Percentiles rank a stretch among this genome's conserved stretches.
These are phyloP conservation scores for Pterostichus niger DNA, from an alignment of 2,888 invertebrate genomes.

Conservation along the genomic window DNA sequence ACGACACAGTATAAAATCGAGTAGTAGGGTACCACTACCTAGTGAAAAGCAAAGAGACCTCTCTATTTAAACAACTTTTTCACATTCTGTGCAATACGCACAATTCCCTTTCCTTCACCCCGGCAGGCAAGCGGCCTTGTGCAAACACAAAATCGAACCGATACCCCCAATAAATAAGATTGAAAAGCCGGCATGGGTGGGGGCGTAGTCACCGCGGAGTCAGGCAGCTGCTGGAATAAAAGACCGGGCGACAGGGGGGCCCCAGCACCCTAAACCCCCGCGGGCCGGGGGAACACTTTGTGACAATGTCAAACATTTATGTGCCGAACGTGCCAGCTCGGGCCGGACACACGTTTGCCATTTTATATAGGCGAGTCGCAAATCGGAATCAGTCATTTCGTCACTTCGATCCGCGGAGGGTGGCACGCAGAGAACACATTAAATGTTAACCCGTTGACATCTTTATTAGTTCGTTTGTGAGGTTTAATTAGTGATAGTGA, in stretches of 20 bases:
- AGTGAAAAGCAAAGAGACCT: conserved; percentile 16
- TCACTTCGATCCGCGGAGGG: conserved; percentile 60
- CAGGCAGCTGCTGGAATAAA: conserved; percentile 77
- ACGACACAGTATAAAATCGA: conserved; percentile 42
- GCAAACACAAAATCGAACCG: conserved; percentile 67
- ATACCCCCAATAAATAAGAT: conserved; percentile 75
- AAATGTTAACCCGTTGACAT: conserved; percentile 4
- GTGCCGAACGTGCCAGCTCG: conserved; percentile 75
- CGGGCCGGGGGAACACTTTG: conserved; percentile 40
- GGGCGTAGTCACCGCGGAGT: conserved; percentile 72
- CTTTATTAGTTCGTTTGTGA: not conserved
- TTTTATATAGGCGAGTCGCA: conserved; percentile 64
- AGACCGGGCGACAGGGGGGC: conserved; percentile 73
- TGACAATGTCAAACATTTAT: conserved; percentile 77
- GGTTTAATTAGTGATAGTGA: conserved; percentile 26
- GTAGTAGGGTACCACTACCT: not conserved
- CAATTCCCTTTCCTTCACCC: not conserved
- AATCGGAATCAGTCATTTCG: conserved; percentile 66
- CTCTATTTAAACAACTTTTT: conserved; percentile 58
- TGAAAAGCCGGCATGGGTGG: conserved; percentile 75
- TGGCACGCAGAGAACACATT: not conserved
- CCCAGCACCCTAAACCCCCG: conserved; percentile 74
- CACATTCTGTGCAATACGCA: conserved; percentile 58
- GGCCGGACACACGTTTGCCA: conserved; percentile 71
- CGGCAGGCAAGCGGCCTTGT: conserved; percentile 9